Base-by-base conservation (phyloP, 2,888 invertebrate species). In the Drosophila demipolita region DNA sequence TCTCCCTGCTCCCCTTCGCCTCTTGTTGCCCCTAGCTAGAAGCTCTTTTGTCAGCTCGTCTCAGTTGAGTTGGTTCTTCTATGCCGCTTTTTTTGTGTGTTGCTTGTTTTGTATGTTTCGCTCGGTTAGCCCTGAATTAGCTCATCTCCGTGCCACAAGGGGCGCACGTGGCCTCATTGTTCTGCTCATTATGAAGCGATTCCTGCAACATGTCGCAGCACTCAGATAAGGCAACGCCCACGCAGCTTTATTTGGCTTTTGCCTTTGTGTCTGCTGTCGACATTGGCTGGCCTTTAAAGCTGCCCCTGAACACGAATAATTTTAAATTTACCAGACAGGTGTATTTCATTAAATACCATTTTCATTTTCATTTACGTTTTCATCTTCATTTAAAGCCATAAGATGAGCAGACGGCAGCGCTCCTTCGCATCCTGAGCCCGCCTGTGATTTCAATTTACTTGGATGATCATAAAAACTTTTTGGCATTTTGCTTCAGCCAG, bases 371-470 rank as follows among this genome's bases (percentile, higher is more conserved):
- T 76, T 74, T 12, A 49, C 49, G 49, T 70, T 74, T 12, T 49
- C 54, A 58, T 70, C 65, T 72, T 49, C 40, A 73, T 74, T 77
- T 66, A 69, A 73, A 73, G 68, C 74, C 78, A 52, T 63, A 58
- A 73, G 65, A 71, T 52, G 45, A 49, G 63, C 59, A 36, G 42
- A 63, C 52, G 23, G 45, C 48, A 33, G 5, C 6, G n/a, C 33
- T 42, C 52, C 15, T 26, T 32, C 20, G 38, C 38, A 9, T 50
- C 12, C 54, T 35, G 61, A 58, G 40, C 53, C 40, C 53, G 50
- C 66, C 75, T 63, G 75, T 75, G 87, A 85, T 85, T 85, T 85
- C 87, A 85, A 87, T 85, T 87, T 85, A 85, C 71, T 87, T 66
- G 75, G 77, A 66, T 60, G 80, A 73, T 75, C 87, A 59, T 82